phyloP scores from a whole-genome alignment of 2,113 vertebrate species.

The Notarius lentiginosus region DNA sequence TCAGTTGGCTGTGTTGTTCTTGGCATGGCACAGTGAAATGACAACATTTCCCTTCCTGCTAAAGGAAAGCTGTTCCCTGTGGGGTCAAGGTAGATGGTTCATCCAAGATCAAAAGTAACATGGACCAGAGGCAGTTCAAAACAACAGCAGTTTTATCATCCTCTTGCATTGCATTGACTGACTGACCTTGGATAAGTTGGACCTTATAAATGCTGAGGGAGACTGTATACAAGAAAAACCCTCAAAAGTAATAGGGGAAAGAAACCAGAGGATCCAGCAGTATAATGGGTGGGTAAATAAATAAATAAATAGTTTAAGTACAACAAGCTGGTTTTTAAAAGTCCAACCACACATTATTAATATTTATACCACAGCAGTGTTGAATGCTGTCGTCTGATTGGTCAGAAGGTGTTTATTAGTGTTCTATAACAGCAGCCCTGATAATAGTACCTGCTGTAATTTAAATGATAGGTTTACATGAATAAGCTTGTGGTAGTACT shows the following conservation, averaged over 20 bases:
- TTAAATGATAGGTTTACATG: neutral
- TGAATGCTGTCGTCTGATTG: neutral
- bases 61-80: conserved; percentile 66
- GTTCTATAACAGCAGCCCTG: neutral
- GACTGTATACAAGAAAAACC: conserved; percentile 36
- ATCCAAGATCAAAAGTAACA: conserved; percentile 64
- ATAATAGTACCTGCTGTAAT: neutral
- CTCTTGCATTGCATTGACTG: conserved; percentile 3
- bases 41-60: conserved; percentile 68
- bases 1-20: conserved; percentile 63
- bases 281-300: neutral
- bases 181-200: conserved; percentile 10
- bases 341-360: neutral
- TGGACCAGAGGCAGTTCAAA: conserved; percentile 53
- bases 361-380: neutral
- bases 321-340: neutral
- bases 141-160: conserved; percentile 28
- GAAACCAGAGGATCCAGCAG: conserved; percentile 17
- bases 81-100: conserved; percentile 65
- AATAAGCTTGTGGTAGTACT: neutral
- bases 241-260: conserved; percentile 28
- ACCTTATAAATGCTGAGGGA: conserved; percentile 5
- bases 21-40: conserved; percentile 58
- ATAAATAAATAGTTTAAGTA: neutral
- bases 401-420: neutral